Evolutionary conservation across 2,888 invertebrate genomes (phyloP).

Genomic region (Octonoba sinensis): DNA sequence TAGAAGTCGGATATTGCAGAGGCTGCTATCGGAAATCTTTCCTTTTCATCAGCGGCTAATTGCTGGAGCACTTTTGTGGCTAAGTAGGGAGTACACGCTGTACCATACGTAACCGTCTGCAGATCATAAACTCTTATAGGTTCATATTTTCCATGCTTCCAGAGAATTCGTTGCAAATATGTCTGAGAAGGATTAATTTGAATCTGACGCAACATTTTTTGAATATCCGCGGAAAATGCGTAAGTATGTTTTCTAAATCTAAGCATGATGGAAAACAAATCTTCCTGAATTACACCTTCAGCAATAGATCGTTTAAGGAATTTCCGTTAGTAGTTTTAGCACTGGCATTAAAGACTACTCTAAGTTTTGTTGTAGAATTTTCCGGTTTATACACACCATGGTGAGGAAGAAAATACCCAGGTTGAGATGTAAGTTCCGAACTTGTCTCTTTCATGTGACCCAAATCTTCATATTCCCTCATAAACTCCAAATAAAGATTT

Average conservation of each 20-base stretch:
- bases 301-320: conserved; percentile 12
- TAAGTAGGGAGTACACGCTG: not conserved
- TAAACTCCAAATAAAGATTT: not conserved
- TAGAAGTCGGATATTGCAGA: too few relatives aligned
- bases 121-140: not conserved
- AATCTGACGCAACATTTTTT: not conserved
- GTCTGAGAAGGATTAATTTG: not conserved
- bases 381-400: not conserved
- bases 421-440: too few relatives aligned
- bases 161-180: not conserved
- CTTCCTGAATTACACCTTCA: conserved; percentile 29
- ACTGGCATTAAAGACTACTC: not conserved
- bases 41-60: not conserved
- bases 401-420: not conserved
- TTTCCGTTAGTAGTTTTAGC: not conserved
- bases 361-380: not conserved
- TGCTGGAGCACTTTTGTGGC: not conserved
- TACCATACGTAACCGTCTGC: not conserved
- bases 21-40: too few relatives aligned
- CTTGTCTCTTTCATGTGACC: not conserved
- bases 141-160: not conserved
- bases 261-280: not conserved
- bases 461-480: conserved; percentile 7
- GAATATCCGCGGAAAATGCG: not conserved
- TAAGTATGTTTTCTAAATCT: not conserved